phyloP scores from a whole-genome alignment of 2,797 vertebrate species.

The Sylvilagus floridanus region DNA sequence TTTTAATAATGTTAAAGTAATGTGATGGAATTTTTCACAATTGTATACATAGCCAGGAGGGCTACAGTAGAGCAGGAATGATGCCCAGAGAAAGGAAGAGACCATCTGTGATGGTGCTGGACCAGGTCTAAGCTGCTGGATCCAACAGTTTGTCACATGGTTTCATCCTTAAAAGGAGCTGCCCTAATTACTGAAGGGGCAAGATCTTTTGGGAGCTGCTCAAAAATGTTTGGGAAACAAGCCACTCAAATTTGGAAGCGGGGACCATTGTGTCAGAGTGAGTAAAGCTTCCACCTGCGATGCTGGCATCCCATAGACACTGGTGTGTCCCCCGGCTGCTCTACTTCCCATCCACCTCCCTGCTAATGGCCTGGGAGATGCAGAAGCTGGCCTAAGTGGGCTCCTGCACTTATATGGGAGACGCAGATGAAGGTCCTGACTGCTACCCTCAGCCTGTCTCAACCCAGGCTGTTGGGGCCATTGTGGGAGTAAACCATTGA shows the following conservation, averaged over 20 bases:
- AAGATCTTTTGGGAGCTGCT: constrained; percentile 3
- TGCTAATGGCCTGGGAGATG: too few relatives aligned
- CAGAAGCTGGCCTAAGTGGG: too few relatives aligned
- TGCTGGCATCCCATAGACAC: too few relatives aligned
- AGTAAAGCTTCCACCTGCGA: too few relatives aligned
- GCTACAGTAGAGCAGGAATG: neutral
- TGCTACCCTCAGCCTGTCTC: too few relatives aligned
- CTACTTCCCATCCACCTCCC: too few relatives aligned
- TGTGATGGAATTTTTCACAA: neutral
- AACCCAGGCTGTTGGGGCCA: too few relatives aligned
- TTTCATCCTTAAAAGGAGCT: constrained; percentile 11
- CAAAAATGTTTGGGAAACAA: constrained; percentile 9
- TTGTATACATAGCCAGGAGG: neutral
- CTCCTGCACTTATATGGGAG: too few relatives aligned
- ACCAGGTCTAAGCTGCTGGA: neutral
- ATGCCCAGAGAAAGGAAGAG: neutral
- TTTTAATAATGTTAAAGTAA: constrained; percentile 42
- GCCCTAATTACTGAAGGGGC: neutral
- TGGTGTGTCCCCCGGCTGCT: too few relatives aligned
- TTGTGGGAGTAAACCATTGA: too few relatives aligned
- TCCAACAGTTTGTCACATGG: neutral
- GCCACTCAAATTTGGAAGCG: neutral
- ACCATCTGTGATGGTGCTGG: neutral
- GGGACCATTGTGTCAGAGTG: too few relatives aligned
- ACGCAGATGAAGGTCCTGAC: too few relatives aligned